These are phyloP conservation scores for Oenanthe melanoleuca DNA, from an alignment of 2,113 vertebrate species.

Conservation along the genomic window DNA sequence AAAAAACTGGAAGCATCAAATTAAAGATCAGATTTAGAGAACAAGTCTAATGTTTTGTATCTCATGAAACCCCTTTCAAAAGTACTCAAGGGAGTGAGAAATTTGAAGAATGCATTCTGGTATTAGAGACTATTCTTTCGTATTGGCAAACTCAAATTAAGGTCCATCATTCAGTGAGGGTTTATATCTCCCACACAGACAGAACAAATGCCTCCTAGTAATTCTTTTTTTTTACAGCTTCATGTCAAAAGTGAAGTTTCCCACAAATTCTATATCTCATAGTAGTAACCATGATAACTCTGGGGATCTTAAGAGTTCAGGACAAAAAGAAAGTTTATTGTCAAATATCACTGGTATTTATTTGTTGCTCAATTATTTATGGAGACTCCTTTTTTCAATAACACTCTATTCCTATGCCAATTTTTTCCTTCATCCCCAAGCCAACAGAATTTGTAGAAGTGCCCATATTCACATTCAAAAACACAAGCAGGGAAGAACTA, in stretches of 20 bases:
- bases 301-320: background rate
- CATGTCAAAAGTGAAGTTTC: background rate
- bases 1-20: background rate
- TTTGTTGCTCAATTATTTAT: background rate
- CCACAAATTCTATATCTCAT: background rate
- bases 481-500: fast-evolving
- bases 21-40: background rate
- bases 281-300: background rate
- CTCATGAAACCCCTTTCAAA: background rate
- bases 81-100: background rate
- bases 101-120: background rate
- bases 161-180: background rate
- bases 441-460: background rate
- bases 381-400: background rate
- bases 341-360: background rate
- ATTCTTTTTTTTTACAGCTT: background rate
- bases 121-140: background rate
- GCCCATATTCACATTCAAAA: background rate
- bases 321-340: background rate
- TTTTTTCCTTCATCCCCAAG: background rate
- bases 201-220: background rate
- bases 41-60: background rate
- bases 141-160: background rate
- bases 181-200: background rate
- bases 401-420: background rate